Evolutionary conservation across 2,797 vertebrate genomes (phyloP), one percentile per base, ranked within the genome.

Genomic region (Lophotriccus pileatus): DNA sequence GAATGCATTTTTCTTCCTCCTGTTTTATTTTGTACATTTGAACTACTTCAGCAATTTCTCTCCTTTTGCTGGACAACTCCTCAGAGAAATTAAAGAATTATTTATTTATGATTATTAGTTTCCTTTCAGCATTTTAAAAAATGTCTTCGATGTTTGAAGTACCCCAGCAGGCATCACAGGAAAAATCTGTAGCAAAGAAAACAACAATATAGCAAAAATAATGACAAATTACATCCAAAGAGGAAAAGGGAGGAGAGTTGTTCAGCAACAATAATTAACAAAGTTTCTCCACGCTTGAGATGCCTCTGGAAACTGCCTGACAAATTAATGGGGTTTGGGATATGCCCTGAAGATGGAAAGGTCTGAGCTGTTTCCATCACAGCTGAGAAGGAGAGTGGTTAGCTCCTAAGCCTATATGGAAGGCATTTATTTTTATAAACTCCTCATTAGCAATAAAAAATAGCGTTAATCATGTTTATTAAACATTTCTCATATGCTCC

Each of bases 21-120:
- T 87, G 59, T 95, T 89, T 90, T 90, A 70, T 88, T 96, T 94
- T 76, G 27, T 93, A 55, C 89, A 62, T 97, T 95, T 94, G 87
- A 94, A 94, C 91, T 93, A 94, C 88, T 94, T 96, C 93, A 94
- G 85, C 53, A 5, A 80, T 95, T 96, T 88, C 60, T 94, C 32
- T 94, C 41, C 67, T 95, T 95, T 95, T 96, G 63, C 91, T 94
- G 93, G 95, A 94, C 95, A 97, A 23, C 77, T 97, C 95, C 93
- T 94, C 5, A 2, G 93, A 97, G 94, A 96, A 96, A 96, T 96
- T 94, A 95, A 93, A 70, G 90, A 95, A 95, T 96, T 95, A 96
- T 76, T 96, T 96, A 94, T 96, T 96, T 96, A 96, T 96, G 94
- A 94, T 93, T 94, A 96, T 95, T 96, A 95, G 90, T 95, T 94